Conservation (phyloP, 2,113 vertebrate genomes). For the Mohoua ochrocephala region DNA sequence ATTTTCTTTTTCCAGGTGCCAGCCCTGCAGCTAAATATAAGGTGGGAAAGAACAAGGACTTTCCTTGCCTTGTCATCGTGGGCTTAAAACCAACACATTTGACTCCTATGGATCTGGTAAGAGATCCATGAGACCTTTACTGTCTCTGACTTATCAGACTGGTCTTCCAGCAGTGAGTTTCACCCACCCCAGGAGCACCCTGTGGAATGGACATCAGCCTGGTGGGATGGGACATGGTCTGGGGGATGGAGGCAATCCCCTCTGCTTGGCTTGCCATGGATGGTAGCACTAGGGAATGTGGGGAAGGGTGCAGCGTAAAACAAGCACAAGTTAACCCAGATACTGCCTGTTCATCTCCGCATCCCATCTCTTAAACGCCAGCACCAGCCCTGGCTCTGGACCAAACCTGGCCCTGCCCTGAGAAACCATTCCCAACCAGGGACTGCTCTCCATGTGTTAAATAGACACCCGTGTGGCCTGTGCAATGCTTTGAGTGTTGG, state of each 20-base stretch:
- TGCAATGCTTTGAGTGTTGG: not conserved
- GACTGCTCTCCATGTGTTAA: not conserved
- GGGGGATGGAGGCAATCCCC: fast-evolving
- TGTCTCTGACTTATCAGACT: not conserved
- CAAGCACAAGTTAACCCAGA: not conserved
- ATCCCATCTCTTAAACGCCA: not conserved
- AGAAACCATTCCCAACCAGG: not conserved
- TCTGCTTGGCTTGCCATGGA: not conserved
- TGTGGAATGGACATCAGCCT: not conserved
- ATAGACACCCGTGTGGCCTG: fast-evolving
- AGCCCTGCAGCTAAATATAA: not conserved
- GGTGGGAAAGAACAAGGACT: not conserved
- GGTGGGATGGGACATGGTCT: not conserved
- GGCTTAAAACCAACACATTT: not conserved
- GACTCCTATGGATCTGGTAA: not conserved
- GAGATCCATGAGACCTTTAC: not conserved
- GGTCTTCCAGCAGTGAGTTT: not conserved
- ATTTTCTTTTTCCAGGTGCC: not conserved
- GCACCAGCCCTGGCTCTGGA: not conserved
- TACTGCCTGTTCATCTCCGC: not conserved
- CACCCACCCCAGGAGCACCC: not conserved
- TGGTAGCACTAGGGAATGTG: not conserved
- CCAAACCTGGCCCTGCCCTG: not conserved
- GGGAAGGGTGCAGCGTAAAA: not conserved
- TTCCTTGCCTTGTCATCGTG: not conserved